Evolutionary conservation across 2,888 invertebrate species (phyloP), one percentile per base, ranked within the genome.

Genomic region (Bellardia pandia): DNA sequence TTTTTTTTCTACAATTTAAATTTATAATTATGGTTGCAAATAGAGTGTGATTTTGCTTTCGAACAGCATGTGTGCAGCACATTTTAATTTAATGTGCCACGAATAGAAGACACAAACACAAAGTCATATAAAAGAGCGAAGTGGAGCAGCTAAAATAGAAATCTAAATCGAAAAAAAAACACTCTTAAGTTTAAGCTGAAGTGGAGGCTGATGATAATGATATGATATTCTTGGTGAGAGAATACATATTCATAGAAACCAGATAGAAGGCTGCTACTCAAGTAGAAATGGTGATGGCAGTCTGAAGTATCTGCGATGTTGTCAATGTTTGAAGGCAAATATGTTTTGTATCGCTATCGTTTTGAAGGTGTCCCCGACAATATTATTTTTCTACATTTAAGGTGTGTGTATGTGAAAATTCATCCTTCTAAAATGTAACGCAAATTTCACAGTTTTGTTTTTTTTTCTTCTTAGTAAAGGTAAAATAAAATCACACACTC

Each of bases 11-110:
- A 5, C 48, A 48, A 48, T 71, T 69, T 40, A 42, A 79, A 79
- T 37, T 62, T 40, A 62, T 71, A 71, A 62, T 79, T 62, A 79
- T 53, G 62, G 16, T 48, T 56, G 66, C 81, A 66, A 75, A 68
- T 74, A 75, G 64, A 81, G 45, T 75, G 45, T 48, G 45, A 58
- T 74, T 74, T 66, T 8, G 7, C 13, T 75, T 37, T 74, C 13
- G 23, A 23, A 48, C 3, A 60, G 75, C 81, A 81, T 74, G 58
- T 74, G 81, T 58, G 66, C n/a, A 48, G 74, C 74, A 81, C 45
- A 66, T 81, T 74, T 75, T 13, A 23, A 48, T 11, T 74, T 48
- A 56, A 40, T 60, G 33, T 64, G 60, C 53, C 62, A 72, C 33
- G 72, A 69, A 71, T 6, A 51, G 40, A 13, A 48, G 60, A 60